These are phyloP conservation scores for Agapornis roseicollis DNA, from an alignment of 2,113 vertebrate genomes.

Conservation along the genomic window DNA sequence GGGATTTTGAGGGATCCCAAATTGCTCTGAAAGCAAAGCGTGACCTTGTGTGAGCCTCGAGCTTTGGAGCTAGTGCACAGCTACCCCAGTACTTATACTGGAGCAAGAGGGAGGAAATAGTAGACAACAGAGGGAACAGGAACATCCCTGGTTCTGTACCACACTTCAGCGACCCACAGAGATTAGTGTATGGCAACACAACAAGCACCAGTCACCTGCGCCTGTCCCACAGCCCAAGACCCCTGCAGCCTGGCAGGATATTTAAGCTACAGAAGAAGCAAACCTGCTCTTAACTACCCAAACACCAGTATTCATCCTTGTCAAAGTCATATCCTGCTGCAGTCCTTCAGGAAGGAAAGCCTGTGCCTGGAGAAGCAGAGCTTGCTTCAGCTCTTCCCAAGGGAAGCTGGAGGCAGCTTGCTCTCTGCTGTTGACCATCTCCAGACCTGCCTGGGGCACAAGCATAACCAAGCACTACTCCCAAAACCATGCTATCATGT, in stretches of 20 bases:
- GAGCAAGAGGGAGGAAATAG: neutral
- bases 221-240: neutral
- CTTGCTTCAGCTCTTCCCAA: neutral
- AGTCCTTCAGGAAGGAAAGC: neutral
- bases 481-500: rapidly evolving
- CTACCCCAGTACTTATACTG: neutral
- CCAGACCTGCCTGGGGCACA: neutral
- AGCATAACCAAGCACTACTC: neutral
- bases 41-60: rapidly evolving
- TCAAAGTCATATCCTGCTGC: neutral
- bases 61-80: neutral
- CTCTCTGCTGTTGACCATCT: neutral
- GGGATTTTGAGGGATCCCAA: neutral
- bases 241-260: neutral
- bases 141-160: neutral
- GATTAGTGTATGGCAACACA: rapidly evolving
- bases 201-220: neutral
- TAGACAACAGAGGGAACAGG: neutral
- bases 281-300: neutral
- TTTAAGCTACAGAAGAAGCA: neutral
- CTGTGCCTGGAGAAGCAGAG: neutral
- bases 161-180: neutral
- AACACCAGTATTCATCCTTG: neutral
- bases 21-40: neutral
- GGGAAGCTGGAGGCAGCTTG: neutral